Percentiles rank a stretch among this genome's conserved stretches.
Evolutionary conservation across 2,797 vertebrate genomes (phyloP).

Genomic region (Menidia menidia): DNA sequence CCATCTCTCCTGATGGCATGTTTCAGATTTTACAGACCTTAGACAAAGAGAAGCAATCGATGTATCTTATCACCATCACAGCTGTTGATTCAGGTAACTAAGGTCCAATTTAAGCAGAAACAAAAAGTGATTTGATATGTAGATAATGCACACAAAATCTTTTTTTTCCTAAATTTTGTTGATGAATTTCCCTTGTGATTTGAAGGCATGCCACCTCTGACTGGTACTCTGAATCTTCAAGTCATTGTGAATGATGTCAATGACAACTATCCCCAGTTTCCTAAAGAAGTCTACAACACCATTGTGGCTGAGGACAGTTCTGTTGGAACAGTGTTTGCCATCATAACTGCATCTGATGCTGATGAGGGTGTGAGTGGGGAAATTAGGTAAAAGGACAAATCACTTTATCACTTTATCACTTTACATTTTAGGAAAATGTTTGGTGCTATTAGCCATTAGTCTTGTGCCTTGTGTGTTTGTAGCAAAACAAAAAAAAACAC

Average conservation of each 20-base stretch:
- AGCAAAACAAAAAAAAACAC: background rate
- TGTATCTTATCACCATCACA: constrained; percentile 67
- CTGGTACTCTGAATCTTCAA: constrained; percentile 75
- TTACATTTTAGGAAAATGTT: background rate
- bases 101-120: background rate
- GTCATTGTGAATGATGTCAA: constrained; percentile 82
- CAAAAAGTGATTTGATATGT: background rate
- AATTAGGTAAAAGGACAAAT: constrained; percentile 70
- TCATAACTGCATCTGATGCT: constrained; percentile 75
- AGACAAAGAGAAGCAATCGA: constrained; percentile 74
- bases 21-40: constrained; percentile 73
- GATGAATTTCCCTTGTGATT: constrained; percentile 25
- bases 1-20: constrained; percentile 71
- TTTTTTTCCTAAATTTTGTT: constrained; percentile 1
- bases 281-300: constrained; percentile 65
- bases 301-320: constrained; percentile 79
- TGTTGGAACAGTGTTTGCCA: constrained; percentile 74
- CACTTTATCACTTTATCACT: no score
- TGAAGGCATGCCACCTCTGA: constrained; percentile 77
- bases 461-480: no score
- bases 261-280: constrained; percentile 81
- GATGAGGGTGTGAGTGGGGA: constrained; percentile 77
- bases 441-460: no score
- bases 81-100: constrained; percentile 83
- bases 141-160: background rate